Evolutionary conservation across 2,113 vertebrate species (phyloP), one percentile per base, ranked within the genome.

Genomic region (Rhodinocichla rosea): DNA sequence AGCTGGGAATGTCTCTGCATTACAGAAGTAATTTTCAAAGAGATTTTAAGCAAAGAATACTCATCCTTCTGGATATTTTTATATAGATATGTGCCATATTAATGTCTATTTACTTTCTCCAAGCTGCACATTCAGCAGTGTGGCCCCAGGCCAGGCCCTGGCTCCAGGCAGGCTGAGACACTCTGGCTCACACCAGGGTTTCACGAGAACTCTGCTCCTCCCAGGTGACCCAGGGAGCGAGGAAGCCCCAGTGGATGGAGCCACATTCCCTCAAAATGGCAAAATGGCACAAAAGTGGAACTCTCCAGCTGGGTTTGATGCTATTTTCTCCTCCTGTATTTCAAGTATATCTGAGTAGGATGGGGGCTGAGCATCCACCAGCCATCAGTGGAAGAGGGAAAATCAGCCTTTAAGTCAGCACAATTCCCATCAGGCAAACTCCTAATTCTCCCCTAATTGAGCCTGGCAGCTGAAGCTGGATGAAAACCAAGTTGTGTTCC

Each of bases 401-500:
- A 93, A 33, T 49, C 79, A 83, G 24, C 56, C 50, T 67, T 73
- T 53, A 50, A 77, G 30, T 79, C 33, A 87, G 37, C 55, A 77
- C 71, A 73, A 68, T 75, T 94, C 90, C 94, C 82, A 78, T 17
- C 60, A 81, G 92, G 85, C 16, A 0, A 92, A 74, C 63, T 75
- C 71, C 52, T 94, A 88, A 90, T 87, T 93, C 84, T 78, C 68
- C 71, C 60, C 68, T 94, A 93, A 93, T 96, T 83, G 87, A 83
- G 37, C 67, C 62, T 77, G 91, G 87, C 85, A 94, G 84, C 92
- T 74, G 82, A 90, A 94, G 59, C 87, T 44, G 82, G 87, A 88
- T 47, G 42, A 91, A 96, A 94, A 83, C 75, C 63, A 19, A 4
- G 75, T 69, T 74, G 70, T 67, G 52, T 35, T 90, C 82, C 87